Evolutionary conservation across 2,888 invertebrate species (phyloP).

Genomic region (Hydroisotoma schaefferi): DNA sequence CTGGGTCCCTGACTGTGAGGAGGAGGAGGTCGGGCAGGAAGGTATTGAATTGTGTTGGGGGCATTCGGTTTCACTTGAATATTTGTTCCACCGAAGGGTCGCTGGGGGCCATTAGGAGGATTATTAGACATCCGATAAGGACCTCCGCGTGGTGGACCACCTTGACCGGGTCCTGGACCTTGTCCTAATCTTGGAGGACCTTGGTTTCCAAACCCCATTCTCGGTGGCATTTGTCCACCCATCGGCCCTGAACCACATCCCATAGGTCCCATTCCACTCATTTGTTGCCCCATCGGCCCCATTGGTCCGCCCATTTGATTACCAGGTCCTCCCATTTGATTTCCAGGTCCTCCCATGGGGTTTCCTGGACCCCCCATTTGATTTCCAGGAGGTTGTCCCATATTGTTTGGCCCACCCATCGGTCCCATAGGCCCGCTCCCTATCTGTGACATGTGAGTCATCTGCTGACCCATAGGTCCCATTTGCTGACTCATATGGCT

Average conservation of each 20-base stretch:
- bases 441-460: constrained; percentile 38
- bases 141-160: constrained; percentile 62
- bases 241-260: constrained; percentile 28
- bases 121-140: constrained; percentile 56
- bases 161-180: constrained; percentile 50
- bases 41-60: constrained; percentile 96
- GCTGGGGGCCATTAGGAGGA: constrained; percentile 56
- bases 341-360: constrained; percentile 43
- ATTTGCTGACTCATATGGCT: constrained; percentile 44
- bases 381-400: constrained; percentile 47
- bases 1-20: constrained; percentile 49
- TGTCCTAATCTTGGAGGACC: constrained; percentile 40
- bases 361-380: constrained; percentile 43
- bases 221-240: constrained; percentile 33
- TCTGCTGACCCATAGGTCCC: constrained; percentile 45
- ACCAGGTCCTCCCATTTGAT: constrained; percentile 24
- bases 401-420: constrained; percentile 32
- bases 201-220: constrained; percentile 26
- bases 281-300: constrained; percentile 47
- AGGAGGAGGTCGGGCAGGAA: constrained; percentile 87
- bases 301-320: constrained; percentile 38
- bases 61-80: constrained; percentile 94
- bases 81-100: constrained; percentile 69
- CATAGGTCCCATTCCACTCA: constrained; percentile 45
- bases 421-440: constrained; percentile 43